Base-by-base conservation (phyloP, 2,888 invertebrate species). In the Craniophora ligustri region DNA sequence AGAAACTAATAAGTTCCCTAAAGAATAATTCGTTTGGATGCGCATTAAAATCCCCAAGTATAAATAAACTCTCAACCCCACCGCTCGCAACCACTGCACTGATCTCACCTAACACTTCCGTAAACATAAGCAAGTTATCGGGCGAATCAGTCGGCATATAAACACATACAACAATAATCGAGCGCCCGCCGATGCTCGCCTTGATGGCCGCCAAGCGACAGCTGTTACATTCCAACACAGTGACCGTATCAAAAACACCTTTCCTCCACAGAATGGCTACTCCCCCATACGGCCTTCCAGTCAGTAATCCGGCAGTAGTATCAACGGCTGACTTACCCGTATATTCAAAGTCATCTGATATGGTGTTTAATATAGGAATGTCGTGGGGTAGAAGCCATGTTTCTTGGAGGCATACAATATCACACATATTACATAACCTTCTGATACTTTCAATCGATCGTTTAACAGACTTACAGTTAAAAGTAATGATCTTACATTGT, bases 241-340 rank as follows among this genome's bases (percentile, higher is more conserved):
- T 3, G 5, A 48, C 40, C 2, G 39, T 8, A 7, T 42, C 11
- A 14, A 55, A 47, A 11, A 34, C 13, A 1, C 31, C 5, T 26
- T 47, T 55, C 3, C 54, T 19, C 54, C 47, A 47, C 11, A 55
- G 16, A 10, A 55, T 36, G 7, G 42, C 54, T 4, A 55, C 36
- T 2, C 54, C 47, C 2, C 47, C 54, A 14, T 42, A 55, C 7
- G 54, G 42, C 1, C 47, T 13, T 6, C 42, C 47, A 26, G 18
- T 8, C 23, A 23, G 8, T 23, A 23, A 23, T 10, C 0, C 40
- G 0, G 3, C 18, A 4, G 40, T 4, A n/a, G 18, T 18, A 16
- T 30, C 30, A 0, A 41, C 40, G 6, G 28, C 40, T 7, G 40
- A 40, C 4, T 28, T 40, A 5, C 40, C 40, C 4, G 28, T 30